These are phyloP conservation scores for Columba janthina DNA, from an alignment of 2,113 vertebrate species.

Conservation along the genomic window DNA sequence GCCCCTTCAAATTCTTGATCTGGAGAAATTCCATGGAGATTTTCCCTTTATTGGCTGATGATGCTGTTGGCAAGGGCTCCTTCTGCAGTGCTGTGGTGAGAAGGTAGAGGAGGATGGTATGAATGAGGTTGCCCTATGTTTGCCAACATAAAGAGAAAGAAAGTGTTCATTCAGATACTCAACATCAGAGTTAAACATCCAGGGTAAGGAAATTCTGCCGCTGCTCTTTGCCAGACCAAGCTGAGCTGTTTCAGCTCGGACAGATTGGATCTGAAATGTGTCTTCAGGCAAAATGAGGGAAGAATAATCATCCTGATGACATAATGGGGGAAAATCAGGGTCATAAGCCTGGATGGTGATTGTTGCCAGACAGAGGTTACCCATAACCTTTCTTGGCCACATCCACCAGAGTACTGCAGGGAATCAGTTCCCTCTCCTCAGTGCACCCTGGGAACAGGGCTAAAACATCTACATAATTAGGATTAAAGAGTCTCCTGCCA, in stretches of 20 bases:
- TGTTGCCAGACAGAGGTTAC: background rate
- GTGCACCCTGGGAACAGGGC: background rate
- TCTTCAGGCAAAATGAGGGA: constrained; percentile 1
- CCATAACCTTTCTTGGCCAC: background rate
- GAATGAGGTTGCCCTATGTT: background rate
- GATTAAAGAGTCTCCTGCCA: background rate
- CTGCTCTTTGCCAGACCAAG: background rate
- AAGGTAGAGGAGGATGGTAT: background rate
- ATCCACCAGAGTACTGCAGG: background rate
- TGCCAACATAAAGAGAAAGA: background rate
- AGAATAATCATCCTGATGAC: constrained; percentile 8
- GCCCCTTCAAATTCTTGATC: background rate
- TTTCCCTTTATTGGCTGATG: background rate
- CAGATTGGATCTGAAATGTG: background rate
- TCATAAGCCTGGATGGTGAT: background rate
- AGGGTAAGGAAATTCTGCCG: background rate
- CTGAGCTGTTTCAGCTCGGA: constrained; percentile 5
- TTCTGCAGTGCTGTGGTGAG: background rate
- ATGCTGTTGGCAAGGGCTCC: background rate
- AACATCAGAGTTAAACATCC: background rate
- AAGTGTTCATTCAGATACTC: background rate
- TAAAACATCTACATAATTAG: background rate
- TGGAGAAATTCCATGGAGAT: background rate
- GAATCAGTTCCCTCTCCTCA: background rate
- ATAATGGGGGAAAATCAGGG: constrained; percentile 7